Conservation (phyloP, 64 coral and sea anemone genomes). For the Montipora capricornis region DNA sequence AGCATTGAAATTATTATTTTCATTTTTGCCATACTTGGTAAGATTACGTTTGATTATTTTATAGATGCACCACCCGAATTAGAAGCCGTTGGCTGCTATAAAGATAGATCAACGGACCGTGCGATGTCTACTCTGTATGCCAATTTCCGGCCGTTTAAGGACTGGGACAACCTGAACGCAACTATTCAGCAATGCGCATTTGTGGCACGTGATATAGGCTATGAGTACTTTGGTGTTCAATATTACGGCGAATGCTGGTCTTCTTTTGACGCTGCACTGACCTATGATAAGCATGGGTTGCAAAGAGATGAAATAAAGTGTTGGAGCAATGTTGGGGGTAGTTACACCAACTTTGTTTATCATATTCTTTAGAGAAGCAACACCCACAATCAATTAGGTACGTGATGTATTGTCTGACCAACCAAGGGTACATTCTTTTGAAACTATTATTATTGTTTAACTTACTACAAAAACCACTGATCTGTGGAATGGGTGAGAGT, state of each 20-base stretch:
- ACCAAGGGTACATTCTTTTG: not conserved
- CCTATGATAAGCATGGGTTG: not conserved
- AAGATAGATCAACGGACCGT: constrained; percentile 12
- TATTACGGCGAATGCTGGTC: constrained; percentile 87
- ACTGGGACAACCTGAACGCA: constrained; percentile 49
- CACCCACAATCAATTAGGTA: not conserved
- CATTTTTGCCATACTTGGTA: not conserved
- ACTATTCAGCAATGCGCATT: constrained; percentile 59
- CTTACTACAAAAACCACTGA: too few relatives aligned
- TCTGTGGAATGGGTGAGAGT: too few relatives aligned
- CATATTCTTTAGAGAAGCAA: not conserved
- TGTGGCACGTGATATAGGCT: constrained; percentile 48
- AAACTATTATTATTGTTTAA: not conserved
- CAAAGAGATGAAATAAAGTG: not conserved
- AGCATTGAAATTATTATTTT: too few relatives aligned
- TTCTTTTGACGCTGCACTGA: not conserved
- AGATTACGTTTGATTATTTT: not conserved
- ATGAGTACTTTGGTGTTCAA: constrained; percentile 68
- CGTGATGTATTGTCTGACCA: not conserved
- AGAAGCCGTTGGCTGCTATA: constrained; percentile 77
- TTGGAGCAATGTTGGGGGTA: constrained; percentile 7
- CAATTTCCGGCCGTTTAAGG: constrained; percentile 52
- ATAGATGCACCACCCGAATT: constrained; percentile 33
- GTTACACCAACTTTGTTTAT: constrained; percentile 22
- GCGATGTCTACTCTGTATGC: constrained; percentile 25